Conservation (phyloP, 2,797 vertebrate species). For the Rhynchotus rufescens region DNA sequence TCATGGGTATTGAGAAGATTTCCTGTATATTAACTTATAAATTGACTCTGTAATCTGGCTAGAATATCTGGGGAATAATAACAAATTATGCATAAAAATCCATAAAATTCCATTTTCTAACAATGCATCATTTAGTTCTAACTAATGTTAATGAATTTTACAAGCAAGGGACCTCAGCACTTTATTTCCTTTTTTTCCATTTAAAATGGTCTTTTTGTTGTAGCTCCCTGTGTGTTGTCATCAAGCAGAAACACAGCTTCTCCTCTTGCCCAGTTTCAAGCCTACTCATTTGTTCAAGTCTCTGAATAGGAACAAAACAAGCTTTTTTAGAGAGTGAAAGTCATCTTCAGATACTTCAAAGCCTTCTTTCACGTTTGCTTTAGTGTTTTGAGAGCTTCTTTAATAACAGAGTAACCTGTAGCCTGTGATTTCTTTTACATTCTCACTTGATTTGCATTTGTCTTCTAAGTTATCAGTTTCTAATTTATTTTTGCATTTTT, state of each 20-base stretch:
- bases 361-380: slow-evolving; percentile 23
- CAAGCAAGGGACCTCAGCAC: neutral
- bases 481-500: slow-evolving; percentile 1
- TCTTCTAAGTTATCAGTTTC: neutral
- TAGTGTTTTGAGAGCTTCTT: slow-evolving; percentile 43
- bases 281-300: neutral
- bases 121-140: neutral
- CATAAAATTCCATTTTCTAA: neutral
- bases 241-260: slow-evolving; percentile 2
- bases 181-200: neutral
- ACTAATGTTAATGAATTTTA: slow-evolving; percentile 8
- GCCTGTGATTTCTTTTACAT: slow-evolving; percentile 22
- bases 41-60: neutral
- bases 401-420: slow-evolving; percentile 40
- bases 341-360: slow-evolving; percentile 31
- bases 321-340: slow-evolving; percentile 7
- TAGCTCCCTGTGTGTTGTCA: neutral
- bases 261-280: neutral
- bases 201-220: slow-evolving; percentile 26
- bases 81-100: neutral
- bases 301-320: slow-evolving; percentile 12
- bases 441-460: slow-evolving; percentile 14
- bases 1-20: neutral
- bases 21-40: slow-evolving; percentile 32
- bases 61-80: neutral